These are phyloP conservation scores for Trachythela sp. DNA, from an alignment of 64 coral and sea anemone species.

Conservation along the genomic window DNA sequence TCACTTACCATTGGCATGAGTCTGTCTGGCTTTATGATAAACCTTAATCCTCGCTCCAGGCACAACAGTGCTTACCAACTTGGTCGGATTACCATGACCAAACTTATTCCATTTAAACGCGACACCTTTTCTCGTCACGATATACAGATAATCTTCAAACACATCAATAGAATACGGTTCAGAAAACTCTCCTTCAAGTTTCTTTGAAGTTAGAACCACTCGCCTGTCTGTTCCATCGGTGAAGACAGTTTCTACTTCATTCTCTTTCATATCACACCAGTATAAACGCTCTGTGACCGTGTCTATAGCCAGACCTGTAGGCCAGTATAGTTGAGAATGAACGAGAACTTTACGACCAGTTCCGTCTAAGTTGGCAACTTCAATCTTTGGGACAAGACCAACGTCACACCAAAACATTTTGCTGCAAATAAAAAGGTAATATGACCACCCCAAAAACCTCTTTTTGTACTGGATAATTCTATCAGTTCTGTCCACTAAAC, in stretches of 20 bases:
- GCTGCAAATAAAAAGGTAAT: background rate
- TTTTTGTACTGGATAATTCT: too few species aligned
- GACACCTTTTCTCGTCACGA: background rate
- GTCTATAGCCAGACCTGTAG: background rate
- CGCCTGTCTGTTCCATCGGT: background rate
- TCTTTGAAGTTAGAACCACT: background rate
- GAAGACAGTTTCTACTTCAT: background rate
- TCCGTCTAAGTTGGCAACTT: background rate
- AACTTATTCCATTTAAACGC: background rate
- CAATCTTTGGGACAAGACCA: background rate
- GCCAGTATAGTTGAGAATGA: background rate
- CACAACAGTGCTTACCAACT: background rate
- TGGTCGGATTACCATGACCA: background rate
- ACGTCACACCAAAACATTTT: slow-evolving; percentile 25
- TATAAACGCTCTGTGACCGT: background rate
- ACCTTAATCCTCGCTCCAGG: background rate
- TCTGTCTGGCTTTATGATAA: background rate
- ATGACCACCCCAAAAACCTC: background rate
- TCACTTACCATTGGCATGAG: background rate
- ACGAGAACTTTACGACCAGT: background rate
- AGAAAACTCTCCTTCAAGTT: background rate
- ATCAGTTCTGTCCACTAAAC: too few species aligned
- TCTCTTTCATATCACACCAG: slow-evolving; percentile 19
- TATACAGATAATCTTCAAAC: background rate
- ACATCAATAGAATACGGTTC: slow-evolving; percentile 10